Conservation (phyloP, 2,888 invertebrate species). For the Sinhomidia bicolor region DNA sequence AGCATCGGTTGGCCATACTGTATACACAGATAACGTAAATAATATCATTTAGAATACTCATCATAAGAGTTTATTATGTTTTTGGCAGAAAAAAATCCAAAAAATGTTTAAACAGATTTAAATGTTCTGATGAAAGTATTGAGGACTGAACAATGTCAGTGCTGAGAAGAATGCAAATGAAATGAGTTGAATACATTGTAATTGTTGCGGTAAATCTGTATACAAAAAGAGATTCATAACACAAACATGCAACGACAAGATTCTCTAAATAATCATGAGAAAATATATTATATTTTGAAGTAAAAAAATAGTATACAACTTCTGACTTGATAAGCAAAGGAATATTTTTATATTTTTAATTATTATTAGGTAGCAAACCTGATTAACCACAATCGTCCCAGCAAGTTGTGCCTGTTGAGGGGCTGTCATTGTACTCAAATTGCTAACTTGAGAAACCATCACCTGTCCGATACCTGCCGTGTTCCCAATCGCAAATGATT, state of each 20-base stretch:
- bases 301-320: too few relatives aligned
- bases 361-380: slow-evolving; percentile 71
- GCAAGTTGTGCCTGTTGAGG: slow-evolving; percentile 76
- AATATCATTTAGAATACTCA: background rate
- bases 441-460: slow-evolving; percentile 76
- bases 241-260: background rate
- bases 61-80: too few relatives aligned
- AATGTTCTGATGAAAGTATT: background rate
- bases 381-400: slow-evolving; percentile 80
- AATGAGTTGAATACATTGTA: background rate
- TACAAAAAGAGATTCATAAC: background rate
- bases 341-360: background rate
- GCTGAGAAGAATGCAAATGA: background rate
- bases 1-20: slow-evolving; percentile 80
- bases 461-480: slow-evolving; percentile 77
- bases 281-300: too few relatives aligned
- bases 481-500: slow-evolving; percentile 76
- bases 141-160: background rate
- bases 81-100: background rate
- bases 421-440: slow-evolving; percentile 70
- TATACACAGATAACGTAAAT: slow-evolving; percentile 39
- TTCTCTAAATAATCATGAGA: too few relatives aligned
- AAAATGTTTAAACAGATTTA: background rate
- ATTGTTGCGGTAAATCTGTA: background rate
- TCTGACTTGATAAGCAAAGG: too few relatives aligned